phyloP scores from a whole-genome alignment of 2,797 vertebrate genomes.

The Hoplostethus mediterraneus region DNA sequence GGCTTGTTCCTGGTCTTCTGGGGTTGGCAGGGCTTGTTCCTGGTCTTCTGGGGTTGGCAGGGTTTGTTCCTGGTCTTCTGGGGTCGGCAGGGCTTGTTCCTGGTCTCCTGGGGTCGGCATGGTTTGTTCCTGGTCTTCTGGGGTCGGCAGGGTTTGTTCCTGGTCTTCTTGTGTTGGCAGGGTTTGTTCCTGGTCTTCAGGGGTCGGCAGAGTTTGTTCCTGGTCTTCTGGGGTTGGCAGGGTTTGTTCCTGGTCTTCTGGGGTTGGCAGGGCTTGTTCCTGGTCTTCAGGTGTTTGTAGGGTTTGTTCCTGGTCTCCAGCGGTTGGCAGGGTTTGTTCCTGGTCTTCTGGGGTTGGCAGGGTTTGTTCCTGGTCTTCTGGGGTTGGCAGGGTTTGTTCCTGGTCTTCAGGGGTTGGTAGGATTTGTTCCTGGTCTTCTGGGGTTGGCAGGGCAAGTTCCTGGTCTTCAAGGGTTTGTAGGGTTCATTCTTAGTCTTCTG shows the following conservation, averaged over 20 bases:
- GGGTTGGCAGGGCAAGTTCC: constrained; percentile 1
- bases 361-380: neutral
- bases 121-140: neutral
- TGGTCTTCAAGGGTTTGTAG: neutral
- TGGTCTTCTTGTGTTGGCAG: neutral
- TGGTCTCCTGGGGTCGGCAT: neutral
- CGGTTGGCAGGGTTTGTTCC: neutral
- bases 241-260: neutral
- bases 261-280: neutral
- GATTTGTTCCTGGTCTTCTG: neutral
- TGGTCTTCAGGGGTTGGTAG: neutral
- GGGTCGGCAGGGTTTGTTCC: neutral
- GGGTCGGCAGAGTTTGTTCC: constrained; percentile 2
- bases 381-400: neutral
- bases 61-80: constrained; percentile 5
- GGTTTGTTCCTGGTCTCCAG: neutral
- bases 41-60: constrained; percentile 8
- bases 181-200: constrained; percentile 10
- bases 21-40: constrained; percentile 22
- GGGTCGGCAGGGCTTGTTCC: neutral
- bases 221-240: constrained; percentile 8
- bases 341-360: constrained; percentile 7
- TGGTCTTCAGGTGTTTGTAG: neutral
- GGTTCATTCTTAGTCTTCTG: neutral
- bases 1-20: neutral